Conservation (phyloP, 2,888 invertebrate species). For the Sycophila texana region DNA sequence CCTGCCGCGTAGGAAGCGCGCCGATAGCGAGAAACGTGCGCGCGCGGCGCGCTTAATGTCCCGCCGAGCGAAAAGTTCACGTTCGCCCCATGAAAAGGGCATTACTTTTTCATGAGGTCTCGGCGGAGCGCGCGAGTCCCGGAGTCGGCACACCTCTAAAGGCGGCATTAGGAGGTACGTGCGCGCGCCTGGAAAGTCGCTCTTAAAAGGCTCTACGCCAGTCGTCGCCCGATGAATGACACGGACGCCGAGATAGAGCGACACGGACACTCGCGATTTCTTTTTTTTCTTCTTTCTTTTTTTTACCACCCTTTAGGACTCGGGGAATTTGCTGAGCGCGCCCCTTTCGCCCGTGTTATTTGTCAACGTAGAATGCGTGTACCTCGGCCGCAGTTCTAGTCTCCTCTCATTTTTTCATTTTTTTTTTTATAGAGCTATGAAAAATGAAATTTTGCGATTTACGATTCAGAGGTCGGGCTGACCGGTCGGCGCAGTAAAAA, state of each 20-base stretch:
- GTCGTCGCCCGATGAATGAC: constrained; percentile 11
- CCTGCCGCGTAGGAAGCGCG: background rate
- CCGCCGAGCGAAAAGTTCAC: constrained; percentile 26
- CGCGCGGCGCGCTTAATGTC: background rate
- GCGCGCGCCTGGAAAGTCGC: constrained; percentile 22
- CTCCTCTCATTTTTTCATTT: too few relatives aligned
- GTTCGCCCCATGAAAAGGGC: constrained; percentile 43
- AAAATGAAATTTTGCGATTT: constrained; percentile 1
- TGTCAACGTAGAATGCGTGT: too few relatives aligned
- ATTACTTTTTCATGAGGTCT: constrained; percentile 49
- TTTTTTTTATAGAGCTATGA: too few relatives aligned
- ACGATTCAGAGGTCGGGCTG: background rate
- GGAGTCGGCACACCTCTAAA: constrained; percentile 32
- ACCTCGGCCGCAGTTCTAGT: too few relatives aligned
- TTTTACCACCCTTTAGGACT: background rate
- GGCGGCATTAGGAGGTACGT: constrained; percentile 30
- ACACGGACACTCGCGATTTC: too few relatives aligned
- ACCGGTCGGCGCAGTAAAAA: too few relatives aligned
- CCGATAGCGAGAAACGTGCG: background rate
- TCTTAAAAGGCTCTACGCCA: constrained; percentile 44
- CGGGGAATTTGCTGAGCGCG: constrained; percentile 13
- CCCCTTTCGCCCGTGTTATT: too few relatives aligned
- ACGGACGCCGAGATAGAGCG: background rate
- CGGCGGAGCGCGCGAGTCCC: constrained; percentile 6
- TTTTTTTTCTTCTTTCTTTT: background rate